These are phyloP conservation scores for Sturmia bella DNA, from an alignment of 2,888 invertebrate species.

Conservation along the genomic window DNA sequence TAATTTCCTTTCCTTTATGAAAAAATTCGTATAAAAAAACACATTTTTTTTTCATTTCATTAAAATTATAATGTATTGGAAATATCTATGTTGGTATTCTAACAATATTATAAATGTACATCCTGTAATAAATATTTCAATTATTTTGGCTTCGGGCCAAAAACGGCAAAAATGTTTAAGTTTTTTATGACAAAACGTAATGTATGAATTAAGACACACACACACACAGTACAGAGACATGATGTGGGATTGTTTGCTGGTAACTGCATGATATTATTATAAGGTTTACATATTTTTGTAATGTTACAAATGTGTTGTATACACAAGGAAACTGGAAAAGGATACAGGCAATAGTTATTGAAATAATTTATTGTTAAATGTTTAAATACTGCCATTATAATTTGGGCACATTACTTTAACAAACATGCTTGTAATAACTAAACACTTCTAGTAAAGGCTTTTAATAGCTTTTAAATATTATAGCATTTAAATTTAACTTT, in stretches of 20 bases:
- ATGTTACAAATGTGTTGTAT: constrained; percentile 20
- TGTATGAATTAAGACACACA: constrained; percentile 15
- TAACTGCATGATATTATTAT: constrained; percentile 26
- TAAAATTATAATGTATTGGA: constrained; percentile 27
- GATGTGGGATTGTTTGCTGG: neutral
- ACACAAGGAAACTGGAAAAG: constrained; percentile 52
- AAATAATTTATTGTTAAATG: constrained; percentile 66
- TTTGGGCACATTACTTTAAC: constrained; percentile 33
- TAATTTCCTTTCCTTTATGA: constrained; percentile 53
- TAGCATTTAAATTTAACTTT: no score
- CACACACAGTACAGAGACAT: neutral
- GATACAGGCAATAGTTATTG: constrained; percentile 61
- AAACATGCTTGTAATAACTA: constrained; percentile 15
- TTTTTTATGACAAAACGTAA: constrained; percentile 45
- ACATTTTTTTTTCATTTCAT: constrained; percentile 31
- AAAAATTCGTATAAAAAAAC: neutral
- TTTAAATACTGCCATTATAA: constrained; percentile 58
- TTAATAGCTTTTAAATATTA: no score
- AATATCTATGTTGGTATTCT: constrained; percentile 29
- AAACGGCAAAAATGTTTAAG: constrained; percentile 54
- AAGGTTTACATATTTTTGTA: constrained; percentile 19
- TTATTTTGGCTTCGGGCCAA: constrained; percentile 62
- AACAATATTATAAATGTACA: constrained; percentile 47
- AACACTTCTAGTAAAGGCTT: neutral
- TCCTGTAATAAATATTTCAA: constrained; percentile 66